A percentile compares a stretch with the other conserved stretches of the same genome.
phyloP scores from a whole-genome alignment of 2,888 invertebrate species.

The Seladonia tumulorum region DNA sequence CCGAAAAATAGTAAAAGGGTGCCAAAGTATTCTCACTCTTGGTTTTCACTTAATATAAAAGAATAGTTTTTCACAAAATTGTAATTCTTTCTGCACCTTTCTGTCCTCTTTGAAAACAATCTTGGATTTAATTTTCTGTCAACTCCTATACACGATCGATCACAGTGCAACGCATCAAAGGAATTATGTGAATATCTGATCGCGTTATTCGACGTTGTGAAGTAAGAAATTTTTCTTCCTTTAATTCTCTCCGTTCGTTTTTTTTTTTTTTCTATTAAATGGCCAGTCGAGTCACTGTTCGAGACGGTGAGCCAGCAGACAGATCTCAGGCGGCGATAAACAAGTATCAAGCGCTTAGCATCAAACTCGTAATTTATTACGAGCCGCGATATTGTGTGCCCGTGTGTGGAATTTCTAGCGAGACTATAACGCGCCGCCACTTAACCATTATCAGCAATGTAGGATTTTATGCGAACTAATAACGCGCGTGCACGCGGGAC shows the following conservation, averaged over 20 bases:
- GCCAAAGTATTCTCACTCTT: no score
- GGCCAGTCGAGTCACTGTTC: background rate
- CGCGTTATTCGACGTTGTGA: background rate
- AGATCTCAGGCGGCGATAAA: conserved; percentile 48
- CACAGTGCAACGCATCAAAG: background rate
- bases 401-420: conserved; percentile 39
- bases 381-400: conserved; percentile 34
- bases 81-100: background rate
- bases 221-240: background rate
- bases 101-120: background rate
- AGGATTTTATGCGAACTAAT: conserved; percentile 46
- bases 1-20: no score
- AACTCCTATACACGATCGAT: no score
- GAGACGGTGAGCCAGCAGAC: conserved; percentile 24
- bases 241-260: background rate
- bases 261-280: conserved; percentile 14
- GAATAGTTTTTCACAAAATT: background rate
- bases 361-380: conserved; percentile 54
- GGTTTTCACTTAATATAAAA: background rate
- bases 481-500: conserved; percentile 29
- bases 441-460: conserved; percentile 50
- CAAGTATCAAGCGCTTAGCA: conserved; percentile 50
- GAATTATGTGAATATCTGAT: background rate
- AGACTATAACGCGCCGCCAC: conserved; percentile 36
- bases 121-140: background rate